Base-by-base conservation (phyloP, 1,140 invertebrate species). In the Ruditapes philippinarum region DNA sequence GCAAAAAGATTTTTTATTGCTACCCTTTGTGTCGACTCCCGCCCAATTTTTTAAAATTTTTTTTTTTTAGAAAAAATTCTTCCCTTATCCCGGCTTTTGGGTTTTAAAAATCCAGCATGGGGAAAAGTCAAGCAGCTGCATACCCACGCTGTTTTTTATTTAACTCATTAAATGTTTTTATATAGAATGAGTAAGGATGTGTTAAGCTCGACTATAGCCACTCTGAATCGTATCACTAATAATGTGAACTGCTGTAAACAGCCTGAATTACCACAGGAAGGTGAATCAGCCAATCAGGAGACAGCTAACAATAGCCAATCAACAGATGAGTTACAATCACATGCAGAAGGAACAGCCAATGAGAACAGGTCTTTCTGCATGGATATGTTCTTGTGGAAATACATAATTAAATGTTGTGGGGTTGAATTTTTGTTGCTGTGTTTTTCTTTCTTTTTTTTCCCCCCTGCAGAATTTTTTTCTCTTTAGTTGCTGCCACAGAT, bases 321-420 rank as follows among this genome's bases (percentile, higher is more conserved):
- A 88, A 40, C 28, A 60, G 76, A 42, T 79, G 73, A 14, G 49
- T 31, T 11, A 45, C 54, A 88, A 54, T 79, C 85, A 88, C 74
- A 88, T 79, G 76, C 51, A 68, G 73, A 79, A 25, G 36, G 40
- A 14, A 68, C 62, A 70, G 49, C 85, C 54, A 88, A 79, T 88
- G 54, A 88, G 33, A 88, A 45, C 85, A 88, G 85, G 85, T 88
- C 31, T 88, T 42, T 40, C 85, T 88, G 85, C 74, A 88, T 88
- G 74, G 68, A 25, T 49, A 62, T 83, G 45, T 31, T 9, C n/a
- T 36, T 49, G 12, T 74, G 17, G 14, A 40, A 22, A 25, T 80
- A 33, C n/a, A n/a, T n/a, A n/a, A n/a, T n/a, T 80, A 2, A n/a
- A 25, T 7, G 17, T 25, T 1, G n/a, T n/a, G n/a, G n/a, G n/a